Evolutionary conservation across 2,888 invertebrate genomes (phyloP).

Genomic region (Ennomos fuscantarius): DNA sequence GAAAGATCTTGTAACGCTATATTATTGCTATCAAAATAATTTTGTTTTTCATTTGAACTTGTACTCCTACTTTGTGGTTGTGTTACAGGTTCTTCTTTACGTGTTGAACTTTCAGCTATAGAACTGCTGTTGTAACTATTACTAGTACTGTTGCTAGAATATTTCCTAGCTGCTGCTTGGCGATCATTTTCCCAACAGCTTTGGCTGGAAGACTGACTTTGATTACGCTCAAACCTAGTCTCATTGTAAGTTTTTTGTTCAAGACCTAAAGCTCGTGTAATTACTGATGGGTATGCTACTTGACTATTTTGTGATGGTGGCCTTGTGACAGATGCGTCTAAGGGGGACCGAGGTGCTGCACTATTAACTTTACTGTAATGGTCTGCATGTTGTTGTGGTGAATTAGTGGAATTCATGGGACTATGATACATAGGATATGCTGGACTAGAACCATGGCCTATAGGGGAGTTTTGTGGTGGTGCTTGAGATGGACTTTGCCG

Average conservation of each 20-base stretch:
- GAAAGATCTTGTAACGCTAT: slow-evolving; percentile 89
- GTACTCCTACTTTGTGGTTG: slow-evolving; percentile 79
- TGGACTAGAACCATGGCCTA: slow-evolving; percentile 91
- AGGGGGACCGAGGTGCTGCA: slow-evolving; percentile 88
- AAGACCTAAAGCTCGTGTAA: slow-evolving; percentile 89
- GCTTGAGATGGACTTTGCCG: slow-evolving; percentile 89
- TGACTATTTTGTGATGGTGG: slow-evolving; percentile 86
- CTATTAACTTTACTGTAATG: slow-evolving; percentile 78
- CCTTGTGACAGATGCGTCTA: slow-evolving; percentile 88
- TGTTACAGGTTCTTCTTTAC: slow-evolving; percentile 71
- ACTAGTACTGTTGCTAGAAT: slow-evolving; percentile 72
- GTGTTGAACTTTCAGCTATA: slow-evolving; percentile 78
- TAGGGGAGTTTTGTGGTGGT: slow-evolving; percentile 89
- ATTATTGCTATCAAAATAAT: slow-evolving; percentile 87
- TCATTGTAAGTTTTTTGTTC: slow-evolving; percentile 85
- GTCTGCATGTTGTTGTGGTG: slow-evolving; percentile 88
- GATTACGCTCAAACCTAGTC: slow-evolving; percentile 82
- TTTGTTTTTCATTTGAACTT: slow-evolving; percentile 82
- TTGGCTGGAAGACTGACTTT: slow-evolving; percentile 74
- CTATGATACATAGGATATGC: slow-evolving; percentile 94
- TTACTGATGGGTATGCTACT: slow-evolving; percentile 93
- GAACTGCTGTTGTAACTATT: slow-evolving; percentile 71
- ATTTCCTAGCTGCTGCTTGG: slow-evolving; percentile 75
- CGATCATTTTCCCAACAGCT: slow-evolving; percentile 86
- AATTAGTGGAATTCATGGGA: slow-evolving; percentile 91